Conservation (phyloP, 2,797 vertebrate genomes). For the Diplodus sargus region DNA sequence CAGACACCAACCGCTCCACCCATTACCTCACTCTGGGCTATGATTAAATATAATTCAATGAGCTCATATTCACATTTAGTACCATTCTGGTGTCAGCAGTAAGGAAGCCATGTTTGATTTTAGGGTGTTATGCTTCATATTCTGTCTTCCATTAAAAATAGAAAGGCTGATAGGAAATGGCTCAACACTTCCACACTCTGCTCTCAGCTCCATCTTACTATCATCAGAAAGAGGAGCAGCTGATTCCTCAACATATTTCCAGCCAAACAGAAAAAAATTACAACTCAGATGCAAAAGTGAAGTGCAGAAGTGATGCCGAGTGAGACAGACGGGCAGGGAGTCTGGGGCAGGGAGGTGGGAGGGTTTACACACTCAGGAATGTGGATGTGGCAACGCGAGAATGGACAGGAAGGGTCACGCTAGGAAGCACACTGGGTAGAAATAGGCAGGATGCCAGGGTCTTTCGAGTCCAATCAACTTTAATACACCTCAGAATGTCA, state of each 20-base stretch:
- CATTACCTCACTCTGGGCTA: not conserved
- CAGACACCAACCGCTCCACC: not conserved
- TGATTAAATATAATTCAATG: slow-evolving; percentile 7
- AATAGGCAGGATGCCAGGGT: slow-evolving; percentile 32
- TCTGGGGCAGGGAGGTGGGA: slow-evolving; percentile 39
- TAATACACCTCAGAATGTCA: slow-evolving; percentile 1
- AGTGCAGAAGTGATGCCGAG: slow-evolving; percentile 8
- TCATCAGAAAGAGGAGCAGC: not conserved
- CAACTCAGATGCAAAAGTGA: not conserved
- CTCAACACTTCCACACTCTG: not conserved
- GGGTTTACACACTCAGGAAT: slow-evolving; percentile 58
- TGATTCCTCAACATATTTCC: not conserved
- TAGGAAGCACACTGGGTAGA: slow-evolving; percentile 45
- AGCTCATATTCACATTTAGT: slow-evolving; percentile 21
- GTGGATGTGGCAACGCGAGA: slow-evolving; percentile 58
- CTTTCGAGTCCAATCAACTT: slow-evolving; percentile 28
- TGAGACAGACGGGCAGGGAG: slow-evolving; percentile 15
- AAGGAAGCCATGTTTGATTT: slow-evolving; percentile 9
- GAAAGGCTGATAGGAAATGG: slow-evolving; percentile 40
- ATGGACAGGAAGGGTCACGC: slow-evolving; percentile 50
- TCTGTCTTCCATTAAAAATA: slow-evolving; percentile 27
- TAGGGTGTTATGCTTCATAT: not conserved
- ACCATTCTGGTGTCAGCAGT: not conserved
- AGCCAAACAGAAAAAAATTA: not conserved
- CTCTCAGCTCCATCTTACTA: not conserved